Evolutionary conservation across 2,888 invertebrate species (phyloP), one percentile per base, ranked within the genome.

Genomic region (Megaustenia siamemsis): DNA sequence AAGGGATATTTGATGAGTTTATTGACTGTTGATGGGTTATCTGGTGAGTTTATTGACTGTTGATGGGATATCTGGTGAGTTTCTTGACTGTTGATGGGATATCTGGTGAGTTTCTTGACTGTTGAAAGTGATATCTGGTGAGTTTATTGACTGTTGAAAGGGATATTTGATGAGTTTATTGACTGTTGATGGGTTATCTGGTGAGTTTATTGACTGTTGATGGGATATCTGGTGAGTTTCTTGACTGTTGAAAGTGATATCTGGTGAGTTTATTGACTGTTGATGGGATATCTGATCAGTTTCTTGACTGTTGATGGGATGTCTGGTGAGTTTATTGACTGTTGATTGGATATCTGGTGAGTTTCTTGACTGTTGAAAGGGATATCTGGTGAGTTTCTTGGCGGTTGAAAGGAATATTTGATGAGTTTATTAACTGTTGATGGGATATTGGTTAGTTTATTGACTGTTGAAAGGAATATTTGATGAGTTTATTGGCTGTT

Each of bases 381-480:
- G 12, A 10, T 0, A 12, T n/a, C 5, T 0, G 63, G 63, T n/a
- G 63, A 28, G 63, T n/a, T n/a, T n/a, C 3, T 8, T n/a, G 63
- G 3, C 3, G 2, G 12, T 45, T 45, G 45, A 10, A n/a, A n/a
- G n/a, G n/a, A n/a, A 45, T 45, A 12, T 45, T 6, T 45, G 12
- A 45, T 6, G 45, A 45, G 45, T 10, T 45, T 45, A 12, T 45
- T 10, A 12, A 45, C 96, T 97, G 88, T 96, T n/a, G n/a, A n/a
- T n/a, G n/a, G n/a, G n/a, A n/a, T n/a, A n/a, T 97, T 45, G 45
- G 45, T 45, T 6, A 89, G 24, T 98, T 99, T 90, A 96, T 96
- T 28, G 98, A 98, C 89, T 98, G 98, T 91, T 98, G 96, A 92
- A 98, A 98, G 56, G 98, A 98, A 79, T 98, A 99, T 38, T 96